Base-by-base conservation (phyloP, 2,113 vertebrate genomes). In the Beaufortia kweichowensis region DNA sequence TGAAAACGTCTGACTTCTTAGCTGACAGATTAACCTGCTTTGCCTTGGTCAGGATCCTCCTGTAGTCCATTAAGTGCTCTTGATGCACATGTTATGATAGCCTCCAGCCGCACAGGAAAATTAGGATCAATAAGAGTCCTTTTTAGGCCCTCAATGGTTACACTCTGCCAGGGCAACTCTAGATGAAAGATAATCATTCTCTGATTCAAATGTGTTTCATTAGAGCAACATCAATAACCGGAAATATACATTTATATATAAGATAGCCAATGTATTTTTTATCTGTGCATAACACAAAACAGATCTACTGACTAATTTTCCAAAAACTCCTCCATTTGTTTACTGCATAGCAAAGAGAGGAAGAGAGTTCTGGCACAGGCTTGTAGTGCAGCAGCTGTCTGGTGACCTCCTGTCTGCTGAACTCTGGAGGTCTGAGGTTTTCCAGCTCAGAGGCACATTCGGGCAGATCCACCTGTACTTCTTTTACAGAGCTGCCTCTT, bases 241-340 rank as follows among this genome's bases (percentile, higher is more conserved):
- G n/a, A n/a, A n/a, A n/a, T n/a, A n/a, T n/a, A n/a, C n/a, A n/a
- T n/a, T n/a, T n/a, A n/a, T n/a, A n/a, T n/a, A n/a, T n/a, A n/a
- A n/a, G n/a, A n/a, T n/a, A n/a, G n/a, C n/a, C n/a, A n/a, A n/a
- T n/a, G n/a, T n/a, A n/a, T n/a, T n/a, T 64, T 64, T 41, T 24
- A 8, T 17, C 28, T 46, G 62, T 8, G 7, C 23, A 64, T 35
- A 35, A 41, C 19, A 60, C 14, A 31, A 29, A 19, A 60, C 5
- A 61, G 48, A 21, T n/a, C 6, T 26, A 87, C 91, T 84, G 62
- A 93, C 93, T 87, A 1, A 91, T 83, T 39, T 82, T 86, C 90
- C 90, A 91, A 73, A 86, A 82, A 8, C 73, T 79, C 66, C 83
- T 92, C 93, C 93, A 94, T 7, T 90, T 86, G 75, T 86, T 79